Percentiles rank a stretch among this genome's conserved stretches.
Evolutionary conservation across 2,797 vertebrate species (phyloP).

Genomic region (Chelonia mydas): DNA sequence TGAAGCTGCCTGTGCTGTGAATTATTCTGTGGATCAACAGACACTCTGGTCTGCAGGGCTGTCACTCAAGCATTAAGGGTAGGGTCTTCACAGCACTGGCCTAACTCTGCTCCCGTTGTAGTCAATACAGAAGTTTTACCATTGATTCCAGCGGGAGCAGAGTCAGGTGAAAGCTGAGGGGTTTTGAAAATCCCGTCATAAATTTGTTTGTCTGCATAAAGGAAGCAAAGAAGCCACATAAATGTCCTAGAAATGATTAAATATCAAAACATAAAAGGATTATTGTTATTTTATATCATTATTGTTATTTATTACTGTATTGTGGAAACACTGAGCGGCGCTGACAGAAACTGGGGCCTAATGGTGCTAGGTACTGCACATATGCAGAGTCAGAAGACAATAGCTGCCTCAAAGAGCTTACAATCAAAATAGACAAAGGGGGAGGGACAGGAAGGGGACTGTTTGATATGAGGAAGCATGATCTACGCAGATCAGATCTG

Average conservation of each 20-base stretch:
- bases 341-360: neutral
- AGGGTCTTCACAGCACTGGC: neutral
- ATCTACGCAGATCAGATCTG: neutral
- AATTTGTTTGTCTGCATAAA: neutral
- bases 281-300: neutral
- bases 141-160: neutral
- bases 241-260: neutral
- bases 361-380: accelerated
- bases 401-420: neutral
- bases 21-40: neutral
- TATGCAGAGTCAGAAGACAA: neutral
- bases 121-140: too few species aligned
- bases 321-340: neutral
- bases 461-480: neutral
- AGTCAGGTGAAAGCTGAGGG: neutral
- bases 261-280: neutral
- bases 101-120: neutral
- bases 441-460: neutral
- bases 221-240: neutral
- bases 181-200: neutral
- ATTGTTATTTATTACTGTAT: neutral
- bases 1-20: neutral
- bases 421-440: neutral
- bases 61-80: neutral
- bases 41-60: neutral